phyloP scores from a whole-genome alignment of 2,797 vertebrate species.

The Mormyrops boulengeri region DNA sequence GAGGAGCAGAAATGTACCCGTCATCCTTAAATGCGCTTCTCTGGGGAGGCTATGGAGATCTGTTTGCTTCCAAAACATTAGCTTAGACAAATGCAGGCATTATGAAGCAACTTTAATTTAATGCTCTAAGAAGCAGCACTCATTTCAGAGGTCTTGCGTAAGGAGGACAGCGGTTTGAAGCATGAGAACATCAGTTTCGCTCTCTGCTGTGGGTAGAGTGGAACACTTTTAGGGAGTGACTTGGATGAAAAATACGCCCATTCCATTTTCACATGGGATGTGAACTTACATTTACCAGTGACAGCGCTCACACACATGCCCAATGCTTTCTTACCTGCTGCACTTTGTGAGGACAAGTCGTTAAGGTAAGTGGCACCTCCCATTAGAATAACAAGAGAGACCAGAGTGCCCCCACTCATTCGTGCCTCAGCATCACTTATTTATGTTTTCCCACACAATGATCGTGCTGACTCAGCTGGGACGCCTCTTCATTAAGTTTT shows the following conservation, averaged over 20 bases:
- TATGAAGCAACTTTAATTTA: slow-evolving; percentile 30
- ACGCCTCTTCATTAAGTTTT: slow-evolving; percentile 35
- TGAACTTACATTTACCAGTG: slow-evolving; percentile 59
- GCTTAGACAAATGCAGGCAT: slow-evolving; percentile 27
- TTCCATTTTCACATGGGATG: slow-evolving; percentile 25
- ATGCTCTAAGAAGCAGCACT: slow-evolving; percentile 24
- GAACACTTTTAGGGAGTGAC: slow-evolving; percentile 44
- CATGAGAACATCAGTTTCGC: slow-evolving; percentile 22
- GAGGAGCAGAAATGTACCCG: slow-evolving; percentile 29
- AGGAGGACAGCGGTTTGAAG: slow-evolving; percentile 27
- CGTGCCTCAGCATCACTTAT: slow-evolving; percentile 43
- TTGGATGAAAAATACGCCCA: slow-evolving; percentile 54
- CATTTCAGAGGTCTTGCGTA: slow-evolving; percentile 20
- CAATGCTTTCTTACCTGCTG: slow-evolving; percentile 40
- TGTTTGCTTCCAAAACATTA: slow-evolving; percentile 32
- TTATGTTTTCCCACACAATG: slow-evolving; percentile 34
- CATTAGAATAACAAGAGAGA: slow-evolving; percentile 48
- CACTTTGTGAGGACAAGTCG: slow-evolving; percentile 36
- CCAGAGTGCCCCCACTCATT: slow-evolving; percentile 35
- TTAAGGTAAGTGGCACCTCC: slow-evolving; percentile 55
- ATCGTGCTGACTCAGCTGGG: slow-evolving; percentile 31
- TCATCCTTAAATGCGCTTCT: slow-evolving; percentile 37
- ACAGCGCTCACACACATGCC: slow-evolving; percentile 16
- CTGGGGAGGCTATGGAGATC: slow-evolving; percentile 24
- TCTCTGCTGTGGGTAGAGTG: slow-evolving; percentile 23